Conservation (phyloP, 2,797 vertebrate genomes). For the Myripristis murdjan region DNA sequence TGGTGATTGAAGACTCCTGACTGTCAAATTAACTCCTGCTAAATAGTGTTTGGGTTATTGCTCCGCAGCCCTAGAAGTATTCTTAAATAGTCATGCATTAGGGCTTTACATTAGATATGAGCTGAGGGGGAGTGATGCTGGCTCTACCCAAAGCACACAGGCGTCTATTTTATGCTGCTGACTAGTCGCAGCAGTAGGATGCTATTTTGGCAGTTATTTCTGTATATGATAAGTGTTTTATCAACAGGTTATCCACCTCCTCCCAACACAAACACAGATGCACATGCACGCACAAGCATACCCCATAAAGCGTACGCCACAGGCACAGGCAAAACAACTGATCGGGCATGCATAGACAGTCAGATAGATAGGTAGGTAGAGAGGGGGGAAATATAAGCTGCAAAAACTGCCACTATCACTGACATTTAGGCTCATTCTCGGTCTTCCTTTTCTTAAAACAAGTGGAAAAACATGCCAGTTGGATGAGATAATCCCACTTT, state of each 20-base stretch:
- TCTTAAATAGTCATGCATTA: slow-evolving; percentile 41
- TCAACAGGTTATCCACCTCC: background rate
- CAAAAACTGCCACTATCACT: too few species aligned
- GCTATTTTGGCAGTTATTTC: background rate
- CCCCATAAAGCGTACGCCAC: too few species aligned
- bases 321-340: too few species aligned
- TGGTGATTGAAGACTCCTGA: slow-evolving; percentile 67
- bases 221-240: slow-evolving; percentile 6
- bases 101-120: slow-evolving; percentile 35
- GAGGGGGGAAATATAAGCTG: too few species aligned
- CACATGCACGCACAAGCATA: too few species aligned
- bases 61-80: slow-evolving; percentile 40
- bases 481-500: too few species aligned
- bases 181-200: background rate
- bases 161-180: slow-evolving; percentile 4
- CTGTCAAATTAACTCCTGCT: slow-evolving; percentile 76
- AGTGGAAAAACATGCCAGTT: too few species aligned
- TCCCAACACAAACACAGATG: background rate
- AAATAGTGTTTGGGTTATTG: slow-evolving; percentile 70
- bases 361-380: background rate
- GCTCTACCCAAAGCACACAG: background rate
- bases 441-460: too few species aligned
- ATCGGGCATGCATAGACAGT: too few species aligned
- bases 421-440: too few species aligned
- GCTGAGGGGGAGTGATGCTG: slow-evolving; percentile 26